Percentiles rank a stretch among this genome's conserved stretches.
These are phyloP conservation scores for Tinamus guttatus DNA, from an alignment of 2,113 vertebrate species.

Conservation along the genomic window DNA sequence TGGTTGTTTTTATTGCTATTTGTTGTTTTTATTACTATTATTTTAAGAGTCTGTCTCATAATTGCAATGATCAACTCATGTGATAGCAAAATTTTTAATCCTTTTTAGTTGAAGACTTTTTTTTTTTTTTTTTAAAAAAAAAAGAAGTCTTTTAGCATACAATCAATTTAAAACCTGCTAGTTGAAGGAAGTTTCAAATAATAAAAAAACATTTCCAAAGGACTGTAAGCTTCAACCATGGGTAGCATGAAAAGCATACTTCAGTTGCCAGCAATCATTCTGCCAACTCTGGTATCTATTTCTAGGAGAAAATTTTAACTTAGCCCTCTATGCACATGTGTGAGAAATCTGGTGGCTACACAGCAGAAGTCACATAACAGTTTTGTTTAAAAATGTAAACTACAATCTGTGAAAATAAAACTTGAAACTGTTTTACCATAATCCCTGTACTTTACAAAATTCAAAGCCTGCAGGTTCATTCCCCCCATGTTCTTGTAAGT, in stretches of 20 bases:
- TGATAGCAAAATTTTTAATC: not conserved
- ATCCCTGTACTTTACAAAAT: not conserved
- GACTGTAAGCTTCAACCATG: not conserved
- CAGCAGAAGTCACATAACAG: not conserved
- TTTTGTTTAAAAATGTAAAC: not conserved
- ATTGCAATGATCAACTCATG: not conserved
- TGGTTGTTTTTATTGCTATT: not conserved
- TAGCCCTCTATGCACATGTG: not conserved
- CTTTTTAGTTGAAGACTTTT: too few species aligned
- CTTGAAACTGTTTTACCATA: not conserved
- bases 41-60: not conserved
- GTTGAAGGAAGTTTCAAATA: not conserved
- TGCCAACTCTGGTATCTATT: not conserved
- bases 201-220: not conserved
- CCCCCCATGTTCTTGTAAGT: accelerated
- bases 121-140: too few species aligned
- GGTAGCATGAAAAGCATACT: not conserved
- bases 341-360: not conserved
- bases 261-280: not conserved
- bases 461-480: not conserved
- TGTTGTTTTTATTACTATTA: not conserved
- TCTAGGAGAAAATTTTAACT: not conserved
- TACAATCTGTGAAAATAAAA: not conserved
- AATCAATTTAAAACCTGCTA: not conserved
- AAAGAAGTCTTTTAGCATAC: not conserved